Evolutionary conservation across 2,888 invertebrate species (phyloP).

Genomic region (Ectemnius cavifrons): DNA sequence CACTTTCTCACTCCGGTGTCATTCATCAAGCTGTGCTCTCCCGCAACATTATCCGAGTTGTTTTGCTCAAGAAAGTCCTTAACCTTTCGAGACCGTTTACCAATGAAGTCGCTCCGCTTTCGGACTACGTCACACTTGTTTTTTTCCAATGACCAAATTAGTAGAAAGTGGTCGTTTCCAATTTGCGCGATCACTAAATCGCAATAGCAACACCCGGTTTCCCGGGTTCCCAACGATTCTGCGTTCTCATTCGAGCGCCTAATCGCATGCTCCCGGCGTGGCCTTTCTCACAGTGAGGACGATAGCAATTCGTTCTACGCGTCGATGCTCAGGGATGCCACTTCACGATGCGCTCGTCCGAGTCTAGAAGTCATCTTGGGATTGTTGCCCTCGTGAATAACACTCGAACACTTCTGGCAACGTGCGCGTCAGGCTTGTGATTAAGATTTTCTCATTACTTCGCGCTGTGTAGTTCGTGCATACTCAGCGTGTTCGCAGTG

Average conservation of each 20-base stretch:
- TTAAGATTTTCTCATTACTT: conserved; percentile 55
- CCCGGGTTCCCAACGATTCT: conserved; percentile 17
- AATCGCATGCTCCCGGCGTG: conserved; percentile 44
- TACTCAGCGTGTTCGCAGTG: conserved; percentile 6
- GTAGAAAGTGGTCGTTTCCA: too few relatives aligned
- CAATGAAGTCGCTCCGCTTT: too few relatives aligned
- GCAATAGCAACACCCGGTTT: conserved; percentile 34
- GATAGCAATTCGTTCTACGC: conserved; percentile 56
- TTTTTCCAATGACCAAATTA: too few relatives aligned
- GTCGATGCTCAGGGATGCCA: conserved; percentile 55
- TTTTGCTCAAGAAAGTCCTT: too few relatives aligned
- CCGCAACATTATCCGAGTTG: too few relatives aligned
- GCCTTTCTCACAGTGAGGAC: conserved; percentile 55
- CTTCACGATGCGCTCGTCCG: conserved; percentile 17
- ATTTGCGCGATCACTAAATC: conserved; percentile 8
- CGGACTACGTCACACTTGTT: too few relatives aligned
- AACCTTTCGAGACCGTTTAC: too few relatives aligned
- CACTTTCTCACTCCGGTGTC: conserved; percentile 1
- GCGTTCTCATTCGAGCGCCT: conserved; percentile 37
- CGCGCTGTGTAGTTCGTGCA: conserved; percentile 32
- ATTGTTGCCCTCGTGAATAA: conserved; percentile 48
- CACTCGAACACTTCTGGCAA: conserved; percentile 18
- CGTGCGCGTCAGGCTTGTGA: conserved; percentile 49
- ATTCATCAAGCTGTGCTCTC: neutral
- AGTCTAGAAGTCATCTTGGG: conserved; percentile 32